A percentile compares a stretch with the other conserved stretches of the same genome.
Evolutionary conservation across 2,888 invertebrate genomes (phyloP).

Genomic region (Anthoptus insignis): DNA sequence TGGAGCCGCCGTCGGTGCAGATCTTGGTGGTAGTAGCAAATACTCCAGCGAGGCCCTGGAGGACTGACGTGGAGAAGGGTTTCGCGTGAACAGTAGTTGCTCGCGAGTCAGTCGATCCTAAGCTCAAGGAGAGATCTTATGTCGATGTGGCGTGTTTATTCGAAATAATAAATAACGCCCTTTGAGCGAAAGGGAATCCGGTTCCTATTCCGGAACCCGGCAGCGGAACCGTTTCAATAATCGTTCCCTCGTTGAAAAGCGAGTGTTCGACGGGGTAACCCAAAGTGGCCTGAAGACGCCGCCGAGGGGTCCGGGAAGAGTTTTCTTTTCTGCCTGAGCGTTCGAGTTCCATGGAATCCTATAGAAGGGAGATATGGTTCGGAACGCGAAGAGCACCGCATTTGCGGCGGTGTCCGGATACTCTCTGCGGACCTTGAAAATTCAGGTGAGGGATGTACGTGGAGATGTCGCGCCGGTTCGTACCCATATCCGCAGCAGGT

Average conservation of each 20-base stretch:
- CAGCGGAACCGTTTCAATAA: too few species aligned
- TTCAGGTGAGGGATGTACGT: slow-evolving; percentile 65
- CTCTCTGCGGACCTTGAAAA: slow-evolving; percentile 69
- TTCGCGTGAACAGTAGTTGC: too few species aligned
- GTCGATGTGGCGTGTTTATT: too few species aligned
- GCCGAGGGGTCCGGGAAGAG: slow-evolving; percentile 74
- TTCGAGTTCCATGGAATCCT: slow-evolving; percentile 80
- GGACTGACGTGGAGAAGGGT: too few species aligned
- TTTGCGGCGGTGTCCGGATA: slow-evolving; percentile 62
- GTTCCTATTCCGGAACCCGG: slow-evolving; percentile 88
- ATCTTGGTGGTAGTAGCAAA: slow-evolving; percentile 92
- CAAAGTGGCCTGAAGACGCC: too few species aligned
- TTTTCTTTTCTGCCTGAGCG: slow-evolving; percentile 78
- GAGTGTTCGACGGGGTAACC: too few species aligned
- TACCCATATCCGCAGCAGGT: slow-evolving; percentile 93
- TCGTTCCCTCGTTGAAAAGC: too few species aligned
- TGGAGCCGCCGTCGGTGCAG: slow-evolving; percentile 85
- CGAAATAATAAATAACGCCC: slow-evolving; percentile 66
- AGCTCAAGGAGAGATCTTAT: too few species aligned
- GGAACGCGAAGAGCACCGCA: slow-evolving; percentile 69
- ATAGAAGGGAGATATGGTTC: slow-evolving; percentile 84
- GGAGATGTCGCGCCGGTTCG: slow-evolving; percentile 76
- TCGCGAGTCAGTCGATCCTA: too few species aligned
- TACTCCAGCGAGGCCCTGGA: slow-evolving; percentile 88
- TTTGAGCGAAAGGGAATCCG: slow-evolving; percentile 86